Base-by-base conservation (phyloP, 2,797 vertebrate genomes). In the Pogoniulus pusillus region DNA sequence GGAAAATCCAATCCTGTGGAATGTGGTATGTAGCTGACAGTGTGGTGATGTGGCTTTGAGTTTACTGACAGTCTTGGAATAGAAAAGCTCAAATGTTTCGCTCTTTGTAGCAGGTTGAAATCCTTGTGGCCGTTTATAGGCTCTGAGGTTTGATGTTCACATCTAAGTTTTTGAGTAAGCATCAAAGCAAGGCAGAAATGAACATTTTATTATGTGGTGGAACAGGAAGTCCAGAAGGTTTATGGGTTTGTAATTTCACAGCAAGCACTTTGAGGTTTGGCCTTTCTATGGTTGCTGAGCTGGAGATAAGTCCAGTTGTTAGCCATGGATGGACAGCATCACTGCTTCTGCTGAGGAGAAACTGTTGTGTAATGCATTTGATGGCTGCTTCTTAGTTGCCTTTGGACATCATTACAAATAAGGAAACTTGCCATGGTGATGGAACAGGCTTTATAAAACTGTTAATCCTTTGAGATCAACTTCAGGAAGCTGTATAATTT, bases 1-100 rank as follows among this genome's bases (percentile, higher is more conserved):
- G 97, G 99, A 99, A 96, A 99, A 99, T 91, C 99, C 99, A 51
- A 98, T 99, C 86, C 95, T 99, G 86, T 99, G 99, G 99, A 98
- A 99, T 13, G 98, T 99, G 98, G 99, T 99, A 97, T 74, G 99
- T 98, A 53, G 89, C 78, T 82, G 51, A n/a, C 63, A 82, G 27
- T 4, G 13, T 15, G 30, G 4, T 55, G 41, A 16, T 27, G n/a
- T 64, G 27, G 12, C 66, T 91, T 65, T 51, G 24, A 34, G 32
- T 30, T 88, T 35, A 29, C 30, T 68, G 43, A 19, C 34, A 54
- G 34, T n/a, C 26, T 22, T 85, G 43, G 39, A 82, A 73, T 12
- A 7, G 55, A 39, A 54, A 51, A 51, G 24, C 10, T 70, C 11
- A 34, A 55, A 29, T 63, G 2, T 51, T 73, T n/a, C 53, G 16